phyloP scores from a whole-genome alignment of 2,888 invertebrate genomes.

The Antheraea yamamai region DNA sequence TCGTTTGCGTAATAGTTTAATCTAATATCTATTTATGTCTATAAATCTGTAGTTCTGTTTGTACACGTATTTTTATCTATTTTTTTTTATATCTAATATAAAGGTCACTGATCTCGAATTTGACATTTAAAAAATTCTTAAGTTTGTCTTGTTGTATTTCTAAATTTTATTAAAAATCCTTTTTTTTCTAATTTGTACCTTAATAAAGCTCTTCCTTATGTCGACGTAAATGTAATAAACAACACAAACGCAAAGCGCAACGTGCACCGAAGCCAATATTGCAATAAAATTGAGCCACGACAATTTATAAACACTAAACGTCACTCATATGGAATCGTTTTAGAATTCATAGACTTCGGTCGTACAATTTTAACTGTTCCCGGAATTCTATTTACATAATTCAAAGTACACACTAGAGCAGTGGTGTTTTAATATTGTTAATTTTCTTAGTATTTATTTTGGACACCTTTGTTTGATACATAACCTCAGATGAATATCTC shows the following conservation, averaged over 20 bases:
- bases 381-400: not conserved
- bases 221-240: not conserved
- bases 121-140: no score
- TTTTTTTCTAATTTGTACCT: no score
- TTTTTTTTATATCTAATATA: no score
- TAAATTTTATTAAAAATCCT: no score
- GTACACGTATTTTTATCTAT: no score
- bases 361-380: conserved; percentile 23
- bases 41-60: not conserved
- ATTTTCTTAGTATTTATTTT: no score
- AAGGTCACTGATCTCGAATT: no score
- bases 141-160: no score
- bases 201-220: not conserved
- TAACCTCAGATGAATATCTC: no score
- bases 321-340: conserved; percentile 44
- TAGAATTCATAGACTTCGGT: conserved; percentile 39
- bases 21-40: not conserved
- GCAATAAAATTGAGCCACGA: conserved; percentile 34
- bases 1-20: not conserved
- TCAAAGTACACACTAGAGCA: no score
- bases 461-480: no score
- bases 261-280: not conserved
- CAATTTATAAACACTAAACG: conserved; percentile 52
- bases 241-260: not conserved
- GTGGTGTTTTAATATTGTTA: no score